Evolutionary conservation across 2,113 vertebrate genomes (phyloP).

Genomic region (Oncorhynchus keta): DNA sequence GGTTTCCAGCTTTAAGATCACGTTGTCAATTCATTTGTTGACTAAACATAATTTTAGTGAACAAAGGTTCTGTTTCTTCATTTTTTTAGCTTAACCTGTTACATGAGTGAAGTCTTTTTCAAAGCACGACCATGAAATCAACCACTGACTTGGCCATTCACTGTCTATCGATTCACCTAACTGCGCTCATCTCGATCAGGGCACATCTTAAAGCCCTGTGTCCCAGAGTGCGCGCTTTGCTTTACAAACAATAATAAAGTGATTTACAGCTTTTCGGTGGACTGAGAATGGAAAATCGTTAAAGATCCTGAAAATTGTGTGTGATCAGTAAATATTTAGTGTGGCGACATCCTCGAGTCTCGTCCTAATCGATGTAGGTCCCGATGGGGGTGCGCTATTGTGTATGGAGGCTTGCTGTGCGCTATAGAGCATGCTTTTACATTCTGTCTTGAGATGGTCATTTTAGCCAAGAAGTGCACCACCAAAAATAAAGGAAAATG

Average conservation of each 20-base stretch:
- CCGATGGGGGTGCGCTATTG: constrained; percentile 81
- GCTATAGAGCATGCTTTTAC: constrained; percentile 54
- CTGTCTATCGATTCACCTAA: constrained; percentile 83
- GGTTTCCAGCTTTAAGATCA: too few relatives aligned
- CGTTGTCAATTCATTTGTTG: too few relatives aligned
- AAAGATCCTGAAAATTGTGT: constrained; percentile 87
- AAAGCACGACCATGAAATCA: constrained; percentile 52
- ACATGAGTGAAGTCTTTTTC: constrained; percentile 31
- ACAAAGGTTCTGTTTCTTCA: not conserved
- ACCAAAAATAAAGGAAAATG: constrained; percentile 38
- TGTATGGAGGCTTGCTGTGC: constrained; percentile 75
- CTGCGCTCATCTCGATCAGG: constrained; percentile 86
- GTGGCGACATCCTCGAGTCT: constrained; percentile 83
- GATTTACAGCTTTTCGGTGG: constrained; percentile 84
- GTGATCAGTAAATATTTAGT: constrained; percentile 99
- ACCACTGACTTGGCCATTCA: constrained; percentile 79
- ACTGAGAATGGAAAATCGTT: constrained; percentile 87
- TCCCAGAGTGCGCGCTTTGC: constrained; percentile 83
- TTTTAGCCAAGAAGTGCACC: constrained; percentile 32
- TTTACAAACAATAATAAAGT: constrained; percentile 95
- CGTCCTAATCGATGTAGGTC: constrained; percentile 87
- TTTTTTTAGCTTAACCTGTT: constrained; percentile 38
- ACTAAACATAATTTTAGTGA: too few relatives aligned
- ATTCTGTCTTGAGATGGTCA: constrained; percentile 53
- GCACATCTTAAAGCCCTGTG: constrained; percentile 86